phyloP scores from a whole-genome alignment of 2,888 invertebrate genomes.

The Amblyjoppa proteus region DNA sequence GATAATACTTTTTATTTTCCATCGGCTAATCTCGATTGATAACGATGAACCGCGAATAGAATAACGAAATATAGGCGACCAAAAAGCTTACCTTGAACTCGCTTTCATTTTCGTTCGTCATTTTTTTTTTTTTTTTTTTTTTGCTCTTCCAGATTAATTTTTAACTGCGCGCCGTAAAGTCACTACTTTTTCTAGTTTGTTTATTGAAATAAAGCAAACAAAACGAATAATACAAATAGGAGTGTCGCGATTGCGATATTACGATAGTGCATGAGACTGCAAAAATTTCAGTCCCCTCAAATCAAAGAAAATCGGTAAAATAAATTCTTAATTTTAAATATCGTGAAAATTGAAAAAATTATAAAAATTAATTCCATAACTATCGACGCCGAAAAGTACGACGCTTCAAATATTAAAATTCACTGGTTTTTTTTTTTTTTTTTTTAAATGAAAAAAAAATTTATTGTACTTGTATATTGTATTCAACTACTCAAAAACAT shows the following conservation, averaged over 20 bases:
- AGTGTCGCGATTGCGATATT: constrained; percentile 5
- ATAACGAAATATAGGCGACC: background rate
- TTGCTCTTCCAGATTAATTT: background rate
- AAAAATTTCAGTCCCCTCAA: background rate
- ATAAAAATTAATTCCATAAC: background rate
- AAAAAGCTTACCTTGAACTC: constrained; percentile 5
- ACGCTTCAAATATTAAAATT: background rate
- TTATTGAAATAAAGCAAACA: background rate
- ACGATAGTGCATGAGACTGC: background rate
- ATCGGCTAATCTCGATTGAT: background rate
- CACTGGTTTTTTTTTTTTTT: background rate
- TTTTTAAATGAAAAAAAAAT: background rate
- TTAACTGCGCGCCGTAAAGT: background rate
- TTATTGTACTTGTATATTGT: background rate
- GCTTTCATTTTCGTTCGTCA: constrained; percentile 13
- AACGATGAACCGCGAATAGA: background rate
- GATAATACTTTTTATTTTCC: background rate
- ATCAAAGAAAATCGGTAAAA: background rate
- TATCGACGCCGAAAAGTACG: background rate
- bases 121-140: background rate
- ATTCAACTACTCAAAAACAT: background rate
- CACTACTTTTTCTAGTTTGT: background rate
- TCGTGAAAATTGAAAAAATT: background rate
- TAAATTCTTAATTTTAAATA: background rate
- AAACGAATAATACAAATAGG: background rate